Evolutionary conservation across 2,888 invertebrate species (phyloP).

Genomic region (Salticus scenicus): DNA sequence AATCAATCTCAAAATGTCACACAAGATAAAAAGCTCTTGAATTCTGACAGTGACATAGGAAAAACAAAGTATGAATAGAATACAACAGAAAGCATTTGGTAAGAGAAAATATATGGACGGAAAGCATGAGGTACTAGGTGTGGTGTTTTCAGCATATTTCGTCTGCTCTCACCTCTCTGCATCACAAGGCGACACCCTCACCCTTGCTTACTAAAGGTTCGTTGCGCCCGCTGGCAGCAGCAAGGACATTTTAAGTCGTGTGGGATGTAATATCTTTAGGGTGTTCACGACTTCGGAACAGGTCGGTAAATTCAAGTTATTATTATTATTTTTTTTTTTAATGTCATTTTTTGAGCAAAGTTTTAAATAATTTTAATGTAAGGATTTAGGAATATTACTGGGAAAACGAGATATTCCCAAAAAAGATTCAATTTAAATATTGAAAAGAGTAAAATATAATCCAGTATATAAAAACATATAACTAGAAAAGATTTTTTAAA

Average conservation of each 20-base stretch:
- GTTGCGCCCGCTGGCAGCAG: background rate
- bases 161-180: background rate
- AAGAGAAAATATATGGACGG: background rate
- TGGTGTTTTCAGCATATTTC: background rate
- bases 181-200: background rate
- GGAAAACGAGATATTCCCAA: too few relatives aligned
- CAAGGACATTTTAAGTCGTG: background rate
- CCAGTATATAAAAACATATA: too few relatives aligned
- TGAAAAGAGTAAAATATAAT: too few relatives aligned
- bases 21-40: background rate
- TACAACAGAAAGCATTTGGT: background rate
- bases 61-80: background rate
- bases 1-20: background rate
- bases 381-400: too few relatives aligned
- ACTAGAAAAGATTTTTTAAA: too few relatives aligned
- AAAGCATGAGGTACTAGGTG: background rate
- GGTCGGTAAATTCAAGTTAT: background rate
- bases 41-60: background rate
- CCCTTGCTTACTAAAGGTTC: background rate
- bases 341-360: too few relatives aligned
- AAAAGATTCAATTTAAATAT: too few relatives aligned
- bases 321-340: too few relatives aligned
- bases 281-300: conserved; percentile 3
- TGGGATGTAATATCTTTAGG: conserved; percentile 12
- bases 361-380: too few relatives aligned